Percentiles rank a stretch among this genome's conserved stretches.
These are phyloP conservation scores for Aradophagus sp. DNA, from an alignment of 1,140 invertebrate species.

Conservation along the genomic window DNA sequence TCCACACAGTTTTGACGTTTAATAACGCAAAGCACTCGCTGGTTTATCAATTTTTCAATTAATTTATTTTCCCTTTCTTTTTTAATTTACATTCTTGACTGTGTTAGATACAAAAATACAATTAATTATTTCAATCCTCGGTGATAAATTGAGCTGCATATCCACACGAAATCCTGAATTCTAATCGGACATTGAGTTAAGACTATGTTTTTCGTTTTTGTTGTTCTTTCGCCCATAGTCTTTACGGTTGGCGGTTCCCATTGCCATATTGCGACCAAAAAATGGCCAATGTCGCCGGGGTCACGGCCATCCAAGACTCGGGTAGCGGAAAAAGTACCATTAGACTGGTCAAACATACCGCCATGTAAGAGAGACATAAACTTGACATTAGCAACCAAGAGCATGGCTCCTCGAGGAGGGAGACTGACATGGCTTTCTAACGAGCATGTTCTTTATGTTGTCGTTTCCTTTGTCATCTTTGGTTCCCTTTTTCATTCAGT, in stretches of 20 bases:
- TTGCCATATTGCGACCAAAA: slow-evolving; percentile 90
- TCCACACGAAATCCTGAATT: too few relatives aligned
- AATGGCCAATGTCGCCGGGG: slow-evolving; percentile 83
- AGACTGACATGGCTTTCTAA: slow-evolving; percentile 70
- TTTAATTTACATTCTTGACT: too few relatives aligned
- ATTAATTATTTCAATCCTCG: slow-evolving; percentile 15
- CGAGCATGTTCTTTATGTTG: slow-evolving; percentile 66
- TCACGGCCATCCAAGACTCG: slow-evolving; percentile 81
- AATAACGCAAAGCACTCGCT: too few relatives aligned
- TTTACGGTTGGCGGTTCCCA: slow-evolving; percentile 94
- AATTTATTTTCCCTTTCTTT: too few relatives aligned
- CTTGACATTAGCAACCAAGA: slow-evolving; percentile 66
- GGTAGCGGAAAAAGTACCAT: slow-evolving; percentile 76
- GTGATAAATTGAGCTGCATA: not conserved
- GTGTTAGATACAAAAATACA: too few relatives aligned
- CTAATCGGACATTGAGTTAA: slow-evolving; percentile 15
- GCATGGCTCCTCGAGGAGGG: slow-evolving; percentile 66
- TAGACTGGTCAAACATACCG: slow-evolving; percentile 75
- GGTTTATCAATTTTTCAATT: too few relatives aligned
- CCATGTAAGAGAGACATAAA: slow-evolving; percentile 72
- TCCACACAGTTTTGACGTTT: too few relatives aligned
- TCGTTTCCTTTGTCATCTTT: slow-evolving; percentile 44
- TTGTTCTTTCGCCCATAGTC: slow-evolving; percentile 81
- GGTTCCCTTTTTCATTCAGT: slow-evolving; percentile 16
- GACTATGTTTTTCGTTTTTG: slow-evolving; percentile 44